Evolutionary conservation across 2,113 vertebrate genomes (phyloP), one percentile per base, ranked within the genome.

Genomic region (Catagonus wagneri): DNA sequence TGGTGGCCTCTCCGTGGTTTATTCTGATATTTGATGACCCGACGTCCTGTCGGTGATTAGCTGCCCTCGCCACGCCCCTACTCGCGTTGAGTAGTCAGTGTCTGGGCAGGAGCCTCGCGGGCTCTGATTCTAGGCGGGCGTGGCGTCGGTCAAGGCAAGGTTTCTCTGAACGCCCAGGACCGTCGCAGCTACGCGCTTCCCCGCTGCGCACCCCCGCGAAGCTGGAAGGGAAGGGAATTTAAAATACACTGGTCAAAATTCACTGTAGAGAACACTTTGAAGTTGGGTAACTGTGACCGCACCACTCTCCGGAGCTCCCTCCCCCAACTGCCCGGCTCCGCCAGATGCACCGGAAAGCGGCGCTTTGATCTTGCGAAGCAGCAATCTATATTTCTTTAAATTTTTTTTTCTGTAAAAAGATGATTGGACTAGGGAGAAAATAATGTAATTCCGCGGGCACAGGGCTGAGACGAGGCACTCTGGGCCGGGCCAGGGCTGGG

Each of bases 311-410:
- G 7, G 22, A 39, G 15, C 29, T 68, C 9, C 92, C 74, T 86
- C 81, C 10, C 96, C 93, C 36, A 13, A 66, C 97, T 93, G 96
- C 39, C 32, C 0, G 65, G 65, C 17, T 80, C 96, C 27, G 97
- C 98, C 98, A 98, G 98, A 98, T 96, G 98, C 97, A 96, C 83
- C 96, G 95, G 97, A 96, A 96, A 98, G 93, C 93, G 25, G 94
- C 96, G 95, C 98, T 99, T 98, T 98, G 98, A 98, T 99, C 98
- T 98, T 95, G 66, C 90, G 96, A 98, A 96, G 96, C 97, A 97
- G 97, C 97, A 90, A 97, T 98, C 98, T 98, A 91, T 97, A 97
- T 96, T 92, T 98, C 65, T 98, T 98, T n/a, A 81, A 56, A 15
- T 81, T 94, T 97, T 95, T 52, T 89, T 66, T 27, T 29, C 34